A percentile compares a stretch with the other conserved stretches of the same genome.
Conservation (phyloP, 30 jellyfish, hydroid and myxozoan genomes). For the Clytia hemisphaerica region DNA sequence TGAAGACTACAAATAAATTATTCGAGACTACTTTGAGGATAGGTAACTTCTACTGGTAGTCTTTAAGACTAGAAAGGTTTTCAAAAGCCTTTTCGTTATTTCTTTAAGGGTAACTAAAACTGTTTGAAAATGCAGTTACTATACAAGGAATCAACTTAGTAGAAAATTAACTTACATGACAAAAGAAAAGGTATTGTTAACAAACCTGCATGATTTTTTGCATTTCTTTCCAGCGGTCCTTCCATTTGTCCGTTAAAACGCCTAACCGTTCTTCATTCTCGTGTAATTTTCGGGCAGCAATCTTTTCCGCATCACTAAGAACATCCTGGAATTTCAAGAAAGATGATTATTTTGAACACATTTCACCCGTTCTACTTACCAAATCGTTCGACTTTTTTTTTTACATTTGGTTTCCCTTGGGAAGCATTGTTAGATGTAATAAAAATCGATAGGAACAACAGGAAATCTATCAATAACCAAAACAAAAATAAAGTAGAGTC, state of each 20-base stretch:
- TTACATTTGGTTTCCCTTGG: not conserved
- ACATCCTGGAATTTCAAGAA: conserved; percentile 51
- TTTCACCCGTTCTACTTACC: not conserved
- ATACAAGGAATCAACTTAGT: too few species aligned
- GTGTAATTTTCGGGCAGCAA: conserved; percentile 79
- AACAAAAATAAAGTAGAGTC: too few species aligned
- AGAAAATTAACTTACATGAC: not conserved
- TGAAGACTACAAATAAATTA: too few species aligned
- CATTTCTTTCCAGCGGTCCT: conserved; percentile 97
- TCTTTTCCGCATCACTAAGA: conserved; percentile 85
- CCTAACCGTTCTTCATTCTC: conserved; percentile 97
- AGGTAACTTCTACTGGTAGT: too few species aligned
- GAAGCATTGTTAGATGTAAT: not conserved
- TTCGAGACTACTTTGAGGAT: too few species aligned
- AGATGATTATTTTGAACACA: not conserved
- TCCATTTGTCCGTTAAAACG: conserved; percentile 92
- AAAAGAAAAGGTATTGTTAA: not conserved
- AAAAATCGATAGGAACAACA: not conserved
- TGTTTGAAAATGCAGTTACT: too few species aligned
- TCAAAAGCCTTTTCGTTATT: too few species aligned
- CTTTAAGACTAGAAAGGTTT: too few species aligned
- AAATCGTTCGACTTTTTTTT: not conserved
- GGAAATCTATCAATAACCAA: too few species aligned
- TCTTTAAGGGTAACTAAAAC: too few species aligned
- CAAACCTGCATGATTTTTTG: conserved; percentile 95